Evolutionary conservation across 2,113 vertebrate genomes (phyloP), one percentile per base, ranked within the genome.

Genomic region (Rhea pennata): DNA sequence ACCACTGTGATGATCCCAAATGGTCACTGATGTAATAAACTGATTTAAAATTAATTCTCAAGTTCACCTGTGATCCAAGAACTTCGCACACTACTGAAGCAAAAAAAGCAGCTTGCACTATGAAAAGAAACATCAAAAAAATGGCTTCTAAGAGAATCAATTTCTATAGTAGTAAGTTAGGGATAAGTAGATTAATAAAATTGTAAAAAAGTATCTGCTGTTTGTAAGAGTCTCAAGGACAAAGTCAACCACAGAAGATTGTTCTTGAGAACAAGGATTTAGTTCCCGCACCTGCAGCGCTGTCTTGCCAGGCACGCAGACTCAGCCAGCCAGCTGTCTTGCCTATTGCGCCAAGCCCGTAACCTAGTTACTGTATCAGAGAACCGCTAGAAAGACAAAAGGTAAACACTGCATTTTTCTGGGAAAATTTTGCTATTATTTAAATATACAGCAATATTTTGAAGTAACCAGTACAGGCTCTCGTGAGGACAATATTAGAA

Each of bases 201-300:
- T 50, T 88, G 56, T 64, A 76, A 58, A 78, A 94, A 90, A 96
- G 78, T 76, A 91, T 66, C n/a, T 91, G 59, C 64, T 77, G 51
- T 64, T 82, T 87, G 4, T 36, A 83, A 86, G 77, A 93, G 92
- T 42, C 46, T 92, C 85, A 94, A 96, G 91, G 72, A 53, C 70
- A 27, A 76, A 77, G 24, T 77, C 75, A 64, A 29, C 22, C 50
- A 87, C n/a, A 92, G 76, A 92, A 92, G 93, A 88, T 13, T 66
- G 12, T 74, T 93, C 78, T 65, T 81, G 26, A 92, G 92, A 83
- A 81, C n/a, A 72, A 95, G 42, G 44, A 61, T 78, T 93, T 92
- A 66, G 76, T 73, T 92, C 26, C 56, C 90, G 61, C 95, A 91
- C 77, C 92, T 92, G 92, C 88, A 93, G 23, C 33, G 44, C 20